Percentiles rank a stretch among this genome's conserved stretches.
Conservation (phyloP, 1,140 invertebrate genomes). For the Hetaerina americana region DNA sequence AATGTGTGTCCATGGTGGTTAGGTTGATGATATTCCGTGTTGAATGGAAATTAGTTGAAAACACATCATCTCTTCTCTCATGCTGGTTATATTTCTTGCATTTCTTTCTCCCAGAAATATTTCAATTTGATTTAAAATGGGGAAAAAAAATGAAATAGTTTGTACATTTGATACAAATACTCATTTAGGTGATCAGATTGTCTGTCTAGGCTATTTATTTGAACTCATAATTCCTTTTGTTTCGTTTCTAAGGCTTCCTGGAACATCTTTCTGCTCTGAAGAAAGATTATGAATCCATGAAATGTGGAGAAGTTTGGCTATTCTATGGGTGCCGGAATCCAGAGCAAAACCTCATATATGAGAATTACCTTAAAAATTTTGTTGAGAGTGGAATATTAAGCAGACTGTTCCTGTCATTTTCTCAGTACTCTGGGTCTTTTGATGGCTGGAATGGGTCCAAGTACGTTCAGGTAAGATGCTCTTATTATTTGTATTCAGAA, state of each 20-base stretch:
- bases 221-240: no score
- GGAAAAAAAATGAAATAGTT: no score
- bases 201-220: no score
- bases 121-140: no score
- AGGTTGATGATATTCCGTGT: no score
- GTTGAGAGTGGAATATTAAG: slow-evolving; percentile 34
- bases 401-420: slow-evolving; percentile 47
- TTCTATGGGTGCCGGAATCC: slow-evolving; percentile 64
- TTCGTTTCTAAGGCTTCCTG: slow-evolving; percentile 48
- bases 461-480: slow-evolving; percentile 39
- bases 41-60: no score
- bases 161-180: no score
- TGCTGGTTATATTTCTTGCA: no score
- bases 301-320: slow-evolving; percentile 38
- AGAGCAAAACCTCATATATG: slow-evolving; percentile 46
- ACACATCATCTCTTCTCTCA: no score
- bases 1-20: no score
- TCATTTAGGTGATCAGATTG: no score
- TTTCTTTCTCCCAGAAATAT: no score
- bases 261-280: slow-evolving; percentile 33
- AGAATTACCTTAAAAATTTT: slow-evolving; percentile 38
- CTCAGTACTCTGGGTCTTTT: slow-evolving; percentile 34
- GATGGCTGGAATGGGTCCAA: slow-evolving; percentile 22
- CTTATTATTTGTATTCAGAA: background rate
- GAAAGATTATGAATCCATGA: slow-evolving; percentile 17